These are phyloP conservation scores for Oncorhynchus gorbuscha DNA, from an alignment of 2,113 vertebrate genomes.

Conservation along the genomic window DNA sequence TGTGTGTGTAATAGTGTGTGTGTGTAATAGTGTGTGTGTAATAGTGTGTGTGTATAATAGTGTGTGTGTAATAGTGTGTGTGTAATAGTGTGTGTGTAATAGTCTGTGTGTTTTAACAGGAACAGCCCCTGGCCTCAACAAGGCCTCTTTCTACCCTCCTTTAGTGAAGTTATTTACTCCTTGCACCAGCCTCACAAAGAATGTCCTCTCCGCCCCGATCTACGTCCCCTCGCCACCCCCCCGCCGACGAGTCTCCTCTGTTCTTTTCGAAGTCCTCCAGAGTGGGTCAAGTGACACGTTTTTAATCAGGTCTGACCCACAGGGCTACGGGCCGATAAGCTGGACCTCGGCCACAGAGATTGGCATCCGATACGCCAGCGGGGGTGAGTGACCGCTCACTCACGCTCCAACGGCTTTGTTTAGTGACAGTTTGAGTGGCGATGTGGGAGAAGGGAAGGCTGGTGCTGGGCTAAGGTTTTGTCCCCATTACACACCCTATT, in stretches of 20 bases:
- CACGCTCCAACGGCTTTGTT: conserved; percentile 38
- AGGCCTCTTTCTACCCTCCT: conserved; percentile 54
- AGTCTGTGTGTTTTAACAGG: conserved; percentile 55
- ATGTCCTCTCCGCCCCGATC: conserved; percentile 50
- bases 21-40: no score
- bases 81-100: background rate
- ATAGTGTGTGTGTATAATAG: background rate
- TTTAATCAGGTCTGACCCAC: conserved; percentile 72
- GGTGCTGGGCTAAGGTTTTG: background rate
- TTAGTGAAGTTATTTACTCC: conserved; percentile 60
- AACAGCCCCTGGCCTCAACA: conserved; percentile 39
- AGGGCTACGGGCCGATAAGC: conserved; percentile 72
- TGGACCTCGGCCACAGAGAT: conserved; percentile 48
- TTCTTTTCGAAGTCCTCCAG: conserved; percentile 54
- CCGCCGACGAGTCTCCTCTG: background rate
- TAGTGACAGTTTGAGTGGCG: conserved; percentile 47
- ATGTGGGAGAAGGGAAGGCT: conserved; percentile 17
- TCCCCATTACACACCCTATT: no score
- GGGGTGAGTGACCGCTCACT: conserved; percentile 49
- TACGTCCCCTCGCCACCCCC: conserved; percentile 12
- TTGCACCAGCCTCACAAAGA: conserved; percentile 50
- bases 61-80: no score
- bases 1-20: no score
- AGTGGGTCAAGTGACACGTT: conserved; percentile 74
- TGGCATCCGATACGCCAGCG: conserved; percentile 32